Percentiles rank a stretch among this genome's conserved stretches.
Evolutionary conservation across 2,113 vertebrate species (phyloP).

Genomic region (Leptosomus discolor): DNA sequence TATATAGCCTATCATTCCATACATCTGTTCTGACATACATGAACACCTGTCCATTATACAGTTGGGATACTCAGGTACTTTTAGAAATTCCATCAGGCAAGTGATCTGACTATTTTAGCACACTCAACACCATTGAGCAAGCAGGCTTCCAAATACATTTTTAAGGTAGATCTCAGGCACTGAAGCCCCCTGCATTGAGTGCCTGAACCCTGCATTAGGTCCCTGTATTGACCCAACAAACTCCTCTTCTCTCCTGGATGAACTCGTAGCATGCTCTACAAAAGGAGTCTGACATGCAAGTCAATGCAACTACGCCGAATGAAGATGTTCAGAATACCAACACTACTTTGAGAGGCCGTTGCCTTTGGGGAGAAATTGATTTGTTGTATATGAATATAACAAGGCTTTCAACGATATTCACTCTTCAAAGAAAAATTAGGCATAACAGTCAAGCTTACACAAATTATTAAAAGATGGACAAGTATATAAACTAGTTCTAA

Average conservation of each 20-base stretch:
- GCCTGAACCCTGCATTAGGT: neutral
- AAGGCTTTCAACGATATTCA: neutral
- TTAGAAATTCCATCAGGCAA: neutral
- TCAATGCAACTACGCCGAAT: neutral
- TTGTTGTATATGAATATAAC: neutral
- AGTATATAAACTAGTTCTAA: neutral
- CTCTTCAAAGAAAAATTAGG: neutral
- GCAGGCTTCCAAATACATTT: neutral
- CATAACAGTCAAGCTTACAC: neutral
- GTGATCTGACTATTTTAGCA: neutral
- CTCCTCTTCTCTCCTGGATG: neutral
- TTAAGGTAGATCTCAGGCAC: neutral
- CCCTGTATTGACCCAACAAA: neutral
- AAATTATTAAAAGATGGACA: neutral
- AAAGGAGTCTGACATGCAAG: neutral
- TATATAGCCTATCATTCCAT: rapidly evolving
- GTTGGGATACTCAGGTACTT: rapidly evolving
- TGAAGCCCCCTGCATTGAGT: neutral
- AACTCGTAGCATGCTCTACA: neutral
- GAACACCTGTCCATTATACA: neutral
- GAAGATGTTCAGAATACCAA: neutral
- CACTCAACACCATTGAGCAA: rapidly evolving
- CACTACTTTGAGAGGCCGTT: neutral
- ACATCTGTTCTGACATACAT: neutral
- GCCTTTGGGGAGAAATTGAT: neutral